Base-by-base conservation (phyloP, 2,888 invertebrate species). In the Cephus sareptanus region DNA sequence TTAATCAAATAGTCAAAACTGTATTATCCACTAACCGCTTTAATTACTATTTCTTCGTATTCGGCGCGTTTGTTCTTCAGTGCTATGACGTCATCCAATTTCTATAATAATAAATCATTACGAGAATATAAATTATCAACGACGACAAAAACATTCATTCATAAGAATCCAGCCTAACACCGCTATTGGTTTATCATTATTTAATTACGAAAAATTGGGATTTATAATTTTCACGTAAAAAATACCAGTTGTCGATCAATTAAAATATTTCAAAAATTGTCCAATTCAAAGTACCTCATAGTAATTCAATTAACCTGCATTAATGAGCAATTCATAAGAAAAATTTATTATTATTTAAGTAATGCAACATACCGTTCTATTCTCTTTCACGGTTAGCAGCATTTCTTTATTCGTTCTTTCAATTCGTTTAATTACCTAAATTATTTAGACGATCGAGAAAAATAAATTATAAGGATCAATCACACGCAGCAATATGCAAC, bases 31-130 rank as follows among this genome's bases (percentile, higher is more conserved):
- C 89, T 83, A 77, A 91, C 91, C 77, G 85, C 86, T 85, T 89
- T 89, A 35, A 89, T 79, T 1, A 91, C 85, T 34, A 87, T 82
- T 74, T 90, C 87, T 76, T 91, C 89, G 75, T 89, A 91, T 75
- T 90, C 89, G 0, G 80, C 73, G 9, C 88, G 87, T 78, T 91
- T 90, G 74, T 87, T 88, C 75, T 86, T 90, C 77, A 91, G 74
- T 34, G 82, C 81, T 31, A 87, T 81, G 11, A 91, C 85, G 56
- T 89, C 87, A 11, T 87, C 80, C 40, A 90, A 79, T 82, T 85
- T 89, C 91, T 91, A 33, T 30, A 78, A 34, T 69, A 6, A 74
- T 75, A 71, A 34, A 34, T 56, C 23, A 56, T 56, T 9, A 23
- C 9, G 56, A 23, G 23, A 23, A 56, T 56, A 9, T 56, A 2